These are phyloP conservation scores for Rhinopithecus roxellana DNA, from an alignment of 2,113 vertebrate species.

Conservation along the genomic window DNA sequence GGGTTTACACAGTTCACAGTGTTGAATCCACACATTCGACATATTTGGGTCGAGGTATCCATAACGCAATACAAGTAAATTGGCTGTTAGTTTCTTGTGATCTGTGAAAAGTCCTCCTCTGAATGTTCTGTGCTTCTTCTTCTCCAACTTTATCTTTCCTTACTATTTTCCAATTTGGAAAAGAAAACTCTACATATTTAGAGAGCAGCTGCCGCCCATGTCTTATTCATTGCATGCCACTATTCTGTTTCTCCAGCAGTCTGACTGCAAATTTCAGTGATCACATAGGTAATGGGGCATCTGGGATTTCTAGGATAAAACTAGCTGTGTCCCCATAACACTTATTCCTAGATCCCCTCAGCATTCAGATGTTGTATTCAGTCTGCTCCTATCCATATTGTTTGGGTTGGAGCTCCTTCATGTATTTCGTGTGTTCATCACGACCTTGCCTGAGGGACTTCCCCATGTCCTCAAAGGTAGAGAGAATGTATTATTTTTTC, in stretches of 20 bases:
- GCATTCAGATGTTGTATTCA: not conserved
- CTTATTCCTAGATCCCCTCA: not conserved
- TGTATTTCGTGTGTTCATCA: not conserved
- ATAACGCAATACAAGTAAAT: not conserved
- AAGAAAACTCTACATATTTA: not conserved
- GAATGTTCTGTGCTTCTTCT: not conserved
- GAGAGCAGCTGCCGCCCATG: not conserved
- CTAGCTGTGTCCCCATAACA: not conserved
- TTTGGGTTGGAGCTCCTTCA: not conserved
- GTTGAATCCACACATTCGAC: not conserved
- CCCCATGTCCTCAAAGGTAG: not conserved
- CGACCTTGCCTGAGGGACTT: slow-evolving; percentile 42
- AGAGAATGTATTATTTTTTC: not conserved
- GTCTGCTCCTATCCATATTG: not conserved
- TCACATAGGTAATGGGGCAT: slow-evolving; percentile 53
- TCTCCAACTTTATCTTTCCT: not conserved
- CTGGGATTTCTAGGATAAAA: slow-evolving; percentile 55
- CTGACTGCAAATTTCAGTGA: slow-evolving; percentile 33
- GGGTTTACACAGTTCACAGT: not conserved
- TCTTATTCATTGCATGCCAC: not conserved
- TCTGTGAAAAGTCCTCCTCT: not conserved
- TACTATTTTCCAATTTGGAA: slow-evolving; percentile 23
- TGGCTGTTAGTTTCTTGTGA: not conserved
- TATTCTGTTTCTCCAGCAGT: not conserved
- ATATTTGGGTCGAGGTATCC: not conserved